Percentiles rank a stretch among this genome's conserved stretches.
These are phyloP conservation scores for Neomorphus geoffroyi DNA, from an alignment of 2,797 vertebrate genomes.

Conservation along the genomic window DNA sequence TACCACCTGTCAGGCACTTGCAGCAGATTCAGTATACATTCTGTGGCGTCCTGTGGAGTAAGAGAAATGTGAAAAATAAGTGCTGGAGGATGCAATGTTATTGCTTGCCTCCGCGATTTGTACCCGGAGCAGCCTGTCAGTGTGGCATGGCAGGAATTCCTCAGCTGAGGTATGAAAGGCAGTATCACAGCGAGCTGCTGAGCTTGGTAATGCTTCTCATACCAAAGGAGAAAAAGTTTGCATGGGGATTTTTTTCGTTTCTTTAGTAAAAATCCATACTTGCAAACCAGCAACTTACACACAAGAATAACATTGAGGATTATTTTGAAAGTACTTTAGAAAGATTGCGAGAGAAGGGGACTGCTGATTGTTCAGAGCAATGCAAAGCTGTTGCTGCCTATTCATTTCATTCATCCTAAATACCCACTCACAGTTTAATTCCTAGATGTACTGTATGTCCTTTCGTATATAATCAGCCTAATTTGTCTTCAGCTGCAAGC, in stretches of 20 bases:
- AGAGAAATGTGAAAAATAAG: background rate
- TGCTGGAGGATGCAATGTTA: background rate
- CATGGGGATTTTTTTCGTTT: background rate
- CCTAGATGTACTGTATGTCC: conserved; percentile 37
- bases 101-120: background rate
- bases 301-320: background rate
- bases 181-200: background rate
- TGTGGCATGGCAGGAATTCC: background rate
- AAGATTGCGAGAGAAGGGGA: background rate
- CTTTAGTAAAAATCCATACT: background rate
- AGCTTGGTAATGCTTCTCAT: background rate
- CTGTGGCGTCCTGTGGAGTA: background rate
- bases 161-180: background rate
- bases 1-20: background rate
- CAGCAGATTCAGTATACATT: background rate
- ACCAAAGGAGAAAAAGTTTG: background rate
- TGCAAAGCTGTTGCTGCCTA: conserved; percentile 30
- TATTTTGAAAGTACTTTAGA: conserved; percentile 49
- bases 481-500: conserved; percentile 60
- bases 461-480: conserved; percentile 49
- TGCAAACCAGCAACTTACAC: background rate
- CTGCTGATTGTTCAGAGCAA: conserved; percentile 33
- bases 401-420: conserved; percentile 57
- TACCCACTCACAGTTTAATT: conserved; percentile 40
- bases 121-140: background rate